These are phyloP conservation scores for Axinella damicornis DNA, from an alignment of 37 sponge, comb jelly and placozoan species.

Conservation along the genomic window DNA sequence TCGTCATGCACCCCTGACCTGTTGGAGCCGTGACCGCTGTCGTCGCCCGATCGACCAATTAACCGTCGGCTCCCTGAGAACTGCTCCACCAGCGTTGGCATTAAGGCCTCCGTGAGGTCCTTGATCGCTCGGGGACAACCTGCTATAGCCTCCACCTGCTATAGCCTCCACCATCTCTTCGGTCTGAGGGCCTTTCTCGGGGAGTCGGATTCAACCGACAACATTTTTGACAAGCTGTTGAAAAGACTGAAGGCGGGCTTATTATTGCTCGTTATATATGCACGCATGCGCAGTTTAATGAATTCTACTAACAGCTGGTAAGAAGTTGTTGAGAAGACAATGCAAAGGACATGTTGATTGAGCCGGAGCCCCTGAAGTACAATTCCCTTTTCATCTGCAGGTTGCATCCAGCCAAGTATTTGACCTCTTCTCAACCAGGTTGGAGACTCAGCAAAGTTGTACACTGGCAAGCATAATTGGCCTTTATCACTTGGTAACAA, in stretches of 20 bases:
- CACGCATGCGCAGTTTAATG: not conserved
- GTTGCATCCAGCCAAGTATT: too few relatives aligned
- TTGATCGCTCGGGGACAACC: not conserved
- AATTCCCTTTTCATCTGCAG: not conserved
- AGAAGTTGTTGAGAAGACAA: constrained; percentile 28
- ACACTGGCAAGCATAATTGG: too few relatives aligned
- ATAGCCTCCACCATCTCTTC: not conserved
- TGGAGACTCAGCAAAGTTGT: too few relatives aligned
- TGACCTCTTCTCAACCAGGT: too few relatives aligned
- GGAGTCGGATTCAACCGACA: not conserved
- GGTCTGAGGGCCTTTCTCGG: not conserved
- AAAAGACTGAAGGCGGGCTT: constrained; percentile 27
- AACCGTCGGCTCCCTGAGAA: not conserved
- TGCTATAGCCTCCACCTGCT: not conserved
- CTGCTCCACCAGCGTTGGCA: constrained; percentile 7
- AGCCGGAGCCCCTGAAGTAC: constrained; percentile 32
- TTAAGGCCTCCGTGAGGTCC: not conserved
- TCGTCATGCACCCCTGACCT: too few relatives aligned
- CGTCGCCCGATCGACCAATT: too few relatives aligned
- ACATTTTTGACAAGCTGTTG: constrained; percentile 28
- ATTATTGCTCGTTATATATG: not conserved
- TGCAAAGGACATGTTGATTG: constrained; percentile 27
- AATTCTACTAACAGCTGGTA: constrained; percentile 30
- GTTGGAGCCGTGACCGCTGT: too few relatives aligned
- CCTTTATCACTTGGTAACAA: too few relatives aligned